Evolutionary conservation across 2,888 invertebrate species (phyloP), one percentile per base, ranked within the genome.

Genomic region (Salticus scenicus): DNA sequence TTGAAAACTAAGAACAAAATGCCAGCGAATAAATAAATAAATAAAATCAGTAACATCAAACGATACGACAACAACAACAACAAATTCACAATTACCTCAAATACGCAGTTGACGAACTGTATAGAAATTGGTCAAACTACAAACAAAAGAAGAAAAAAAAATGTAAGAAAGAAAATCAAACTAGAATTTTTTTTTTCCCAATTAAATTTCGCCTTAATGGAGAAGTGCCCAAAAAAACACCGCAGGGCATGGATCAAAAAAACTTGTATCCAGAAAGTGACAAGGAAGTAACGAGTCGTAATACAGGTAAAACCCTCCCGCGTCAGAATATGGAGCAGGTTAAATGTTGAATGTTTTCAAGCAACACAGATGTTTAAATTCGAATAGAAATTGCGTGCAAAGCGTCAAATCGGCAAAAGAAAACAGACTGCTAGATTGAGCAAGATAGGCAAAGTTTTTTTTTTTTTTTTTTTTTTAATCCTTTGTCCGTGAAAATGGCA

Each of bases 271-370:
- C 20, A 69, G 37, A 31, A 30, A 72, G 41, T 73, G 80, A 80
- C 80, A 73, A 80, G 73, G 66, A 80, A 73, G 80, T 73, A 42
- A 20, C 7, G 14, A 1, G 24, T 7, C 37, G 37, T 7, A 57
- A 57, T 24, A 57, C 57, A 57, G 57, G 57, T 57, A 57, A 24
- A 57, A 57, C 57, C 57, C 57, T 57, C 57, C 24, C 57, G 57
- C 57, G 57, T 47, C 47, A 28, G 79, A 72, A 78, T 79, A 28
- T 72, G 41, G 79, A 79, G 64, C 79, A 79, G 79, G 79, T 79
- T 72, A 79, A 79, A 57, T 4, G 57, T 24, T 37, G 10, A 57
- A 12, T 14, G 42, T 47, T 57, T 47, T 57, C 24, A 20, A 12
- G 2, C 57, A 57, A 57, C 57, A 57, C 17, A 47, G 8, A 17